Base-by-base conservation (phyloP, 2,888 invertebrate species). In the Parnassius apollo region DNA sequence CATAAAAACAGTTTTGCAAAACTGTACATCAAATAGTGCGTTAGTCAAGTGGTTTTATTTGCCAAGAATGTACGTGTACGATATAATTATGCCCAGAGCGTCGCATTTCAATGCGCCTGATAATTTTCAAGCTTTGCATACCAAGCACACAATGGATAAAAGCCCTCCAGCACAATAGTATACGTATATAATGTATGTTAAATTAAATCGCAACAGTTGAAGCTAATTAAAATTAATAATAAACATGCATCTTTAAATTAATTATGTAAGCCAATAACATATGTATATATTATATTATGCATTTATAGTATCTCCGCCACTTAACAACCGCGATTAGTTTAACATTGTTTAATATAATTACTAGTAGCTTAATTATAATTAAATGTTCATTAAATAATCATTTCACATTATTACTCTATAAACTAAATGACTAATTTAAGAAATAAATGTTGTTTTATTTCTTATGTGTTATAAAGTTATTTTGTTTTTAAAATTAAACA, bases 51-150 rank as follows among this genome's bases (percentile, higher is more conserved):
- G 7, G 73, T 76, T 18, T 18, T 18, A 18, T 18, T 73, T 72
- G 71, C 69, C 68, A 71, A 74, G 73, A 73, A 74, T 75, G 73
- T 55, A 57, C 44, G 11, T 75, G 73, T 55, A 56, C 44, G 9
- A 9, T 44, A 53, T 52, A 57, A 59, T 60, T 54, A 65, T 65
- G 66, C 61, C 58, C 64, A 67, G 68, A 69, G 68, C 66, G 62
- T 64, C 61, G 71, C 70, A 75, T 75, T 71, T 71, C 68, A 75
- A 77, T 77, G 71, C 66, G 68, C 66, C 67, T 64, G 68, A 69
- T 71, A 67, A 61, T 55, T 71, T 25, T 67, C 69, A 71, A 75
- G 70, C 13, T 69, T 69, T 65, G 78, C 75, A 82, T 83, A 74
- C 75, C 75, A 73, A 76, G 67, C 61, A 66, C 60, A 65, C 57